Conservation (phyloP, 2,797 vertebrate genomes). For the Percopsis omiscomaycus region DNA sequence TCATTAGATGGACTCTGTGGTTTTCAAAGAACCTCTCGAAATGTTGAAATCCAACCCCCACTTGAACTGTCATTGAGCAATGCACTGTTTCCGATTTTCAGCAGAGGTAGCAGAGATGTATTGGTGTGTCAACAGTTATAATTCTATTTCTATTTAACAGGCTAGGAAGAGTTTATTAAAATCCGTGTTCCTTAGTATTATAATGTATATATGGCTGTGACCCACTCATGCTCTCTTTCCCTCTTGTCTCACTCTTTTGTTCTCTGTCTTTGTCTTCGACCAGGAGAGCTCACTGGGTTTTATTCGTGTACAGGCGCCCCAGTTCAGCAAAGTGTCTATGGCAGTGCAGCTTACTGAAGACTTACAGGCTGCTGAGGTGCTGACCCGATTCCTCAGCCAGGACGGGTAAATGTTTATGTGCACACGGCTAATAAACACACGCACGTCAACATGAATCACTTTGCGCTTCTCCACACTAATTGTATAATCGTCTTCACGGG, state of each 20-base stretch:
- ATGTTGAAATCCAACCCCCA: too few species aligned
- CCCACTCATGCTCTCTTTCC: neutral
- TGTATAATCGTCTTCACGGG: neutral
- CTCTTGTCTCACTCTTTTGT: neutral
- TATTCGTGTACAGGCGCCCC: conserved; percentile 94
- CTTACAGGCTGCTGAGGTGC: conserved; percentile 87
- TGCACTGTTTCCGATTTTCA: too few species aligned
- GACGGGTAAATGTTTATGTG: conserved; percentile 79
- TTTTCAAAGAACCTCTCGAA: too few species aligned
- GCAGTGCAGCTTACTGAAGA: conserved; percentile 94
- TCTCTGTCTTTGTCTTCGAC: neutral
- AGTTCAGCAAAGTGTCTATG: conserved; percentile 97
- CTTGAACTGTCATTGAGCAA: too few species aligned
- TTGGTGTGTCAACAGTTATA: neutral
- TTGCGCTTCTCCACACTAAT: neutral
- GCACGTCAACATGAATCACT: neutral
- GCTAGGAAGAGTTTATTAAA: conserved; percentile 16
- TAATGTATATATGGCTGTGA: neutral
- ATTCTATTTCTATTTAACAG: conserved; percentile 27
- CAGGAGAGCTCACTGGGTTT: conserved; percentile 86
- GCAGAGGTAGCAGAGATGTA: too few species aligned
- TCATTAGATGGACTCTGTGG: too few species aligned
- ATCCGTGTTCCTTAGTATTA: conserved; percentile 9
- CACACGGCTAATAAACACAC: neutral
- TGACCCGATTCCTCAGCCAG: conserved; percentile 92